phyloP scores from a whole-genome alignment of 2,113 vertebrate species.

The Nycticorax nycticorax region DNA sequence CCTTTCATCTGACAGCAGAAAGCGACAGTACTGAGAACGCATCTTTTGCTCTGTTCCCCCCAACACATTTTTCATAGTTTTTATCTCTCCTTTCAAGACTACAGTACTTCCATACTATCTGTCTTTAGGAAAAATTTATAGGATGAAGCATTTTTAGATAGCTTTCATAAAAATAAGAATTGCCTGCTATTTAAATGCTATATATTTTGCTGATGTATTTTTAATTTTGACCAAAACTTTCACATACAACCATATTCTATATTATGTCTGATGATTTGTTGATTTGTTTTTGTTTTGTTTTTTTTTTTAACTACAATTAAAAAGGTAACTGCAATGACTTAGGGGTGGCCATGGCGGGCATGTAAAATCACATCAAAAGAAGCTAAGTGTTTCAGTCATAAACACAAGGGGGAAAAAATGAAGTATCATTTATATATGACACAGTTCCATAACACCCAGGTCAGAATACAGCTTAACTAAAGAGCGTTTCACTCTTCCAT shows the following conservation, averaged over 20 bases:
- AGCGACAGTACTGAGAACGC: not conserved
- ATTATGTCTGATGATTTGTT: not conserved
- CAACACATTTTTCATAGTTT: not conserved
- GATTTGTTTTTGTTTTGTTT: rapidly evolving
- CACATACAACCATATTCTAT: not conserved
- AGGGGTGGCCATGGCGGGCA: rapidly evolving
- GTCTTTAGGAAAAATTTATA: not conserved
- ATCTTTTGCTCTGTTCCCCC: not conserved
- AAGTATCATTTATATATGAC: not conserved
- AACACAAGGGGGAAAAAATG: rapidly evolving
- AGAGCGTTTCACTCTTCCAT: not conserved
- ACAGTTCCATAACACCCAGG: not conserved
- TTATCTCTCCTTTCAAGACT: not conserved
- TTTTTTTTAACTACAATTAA: not conserved
- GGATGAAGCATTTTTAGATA: not conserved
- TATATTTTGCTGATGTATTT: not conserved
- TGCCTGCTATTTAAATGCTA: not conserved
- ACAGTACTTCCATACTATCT: not conserved
- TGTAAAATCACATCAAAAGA: not conserved
- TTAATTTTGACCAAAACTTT: not conserved
- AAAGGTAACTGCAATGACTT: not conserved
- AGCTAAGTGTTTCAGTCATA: not conserved
- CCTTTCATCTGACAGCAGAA: not conserved
- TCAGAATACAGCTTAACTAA: not conserved
- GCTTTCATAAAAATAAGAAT: not conserved